These are phyloP conservation scores for Corvus cornix DNA, from an alignment of 2,113 vertebrate genomes.

Conservation along the genomic window DNA sequence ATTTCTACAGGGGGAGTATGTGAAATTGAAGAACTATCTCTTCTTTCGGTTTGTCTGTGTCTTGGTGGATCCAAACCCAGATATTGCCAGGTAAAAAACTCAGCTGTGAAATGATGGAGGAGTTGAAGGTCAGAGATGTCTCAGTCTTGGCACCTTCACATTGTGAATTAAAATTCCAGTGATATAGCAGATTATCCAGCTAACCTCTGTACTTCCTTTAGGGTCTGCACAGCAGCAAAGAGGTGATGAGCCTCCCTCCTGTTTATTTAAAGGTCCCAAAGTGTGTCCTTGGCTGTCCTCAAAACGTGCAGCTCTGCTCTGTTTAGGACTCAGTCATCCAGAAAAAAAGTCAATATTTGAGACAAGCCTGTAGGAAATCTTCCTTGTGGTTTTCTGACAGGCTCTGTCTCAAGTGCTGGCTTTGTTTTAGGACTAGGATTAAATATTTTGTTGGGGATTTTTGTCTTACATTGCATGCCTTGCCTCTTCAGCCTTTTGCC, in stretches of 20 bases:
- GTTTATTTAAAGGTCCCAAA: neutral
- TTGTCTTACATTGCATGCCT: neutral
- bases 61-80: slow-evolving; percentile 84
- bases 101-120: neutral
- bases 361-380: neutral
- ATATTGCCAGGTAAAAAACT: slow-evolving; percentile 84
- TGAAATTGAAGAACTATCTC: slow-evolving; percentile 93
- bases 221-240: neutral
- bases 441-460: neutral
- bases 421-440: neutral
- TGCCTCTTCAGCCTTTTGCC: neutral
- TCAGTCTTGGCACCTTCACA: neutral
- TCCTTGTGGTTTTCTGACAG: neutral
- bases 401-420: neutral
- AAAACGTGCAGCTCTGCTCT: neutral
- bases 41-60: slow-evolving; percentile 88
- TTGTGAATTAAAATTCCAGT: neutral
- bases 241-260: neutral
- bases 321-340: neutral
- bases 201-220: neutral
- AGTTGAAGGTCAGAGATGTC: neutral
- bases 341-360: neutral
- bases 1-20: slow-evolving; percentile 87
- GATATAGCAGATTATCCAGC: neutral
- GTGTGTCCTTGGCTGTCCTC: neutral